Evolutionary conservation across 2,888 invertebrate species (phyloP), one percentile per base, ranked within the genome.

Genomic region (Mactromeris polynyma): DNA sequence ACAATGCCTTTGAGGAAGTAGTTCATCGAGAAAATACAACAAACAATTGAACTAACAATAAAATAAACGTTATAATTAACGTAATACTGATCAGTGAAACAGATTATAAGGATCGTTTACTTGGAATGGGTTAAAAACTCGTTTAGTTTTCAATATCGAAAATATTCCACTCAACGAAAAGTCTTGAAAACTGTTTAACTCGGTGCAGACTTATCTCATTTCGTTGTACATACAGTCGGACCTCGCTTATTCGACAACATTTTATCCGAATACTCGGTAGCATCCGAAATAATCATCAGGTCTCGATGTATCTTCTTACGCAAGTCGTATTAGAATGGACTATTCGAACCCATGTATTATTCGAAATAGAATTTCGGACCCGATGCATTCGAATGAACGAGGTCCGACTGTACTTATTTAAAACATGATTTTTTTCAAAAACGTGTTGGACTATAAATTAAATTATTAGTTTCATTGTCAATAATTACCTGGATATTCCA

Each of bases 51-150:
- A 36, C 17, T 73, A 73, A 73, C 73, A 73, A 73, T 36, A 73
- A 73, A 33, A 33, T 33, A 33, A 33, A 33, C 17, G 4, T 36
- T 73, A 31, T 33, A 6, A 3, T 73, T 73, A 73, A 73, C 33
- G 9, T 73, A 73, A 73, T 73, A 73, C 73, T 73, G 73, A 36
- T 73, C 73, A 11, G 73, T 19, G 73, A 73, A 73, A 36, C 17
- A 73, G 33, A n/a, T 64, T 64, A 26, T 73, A n/a, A n/a, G 73
- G 36, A n/a, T n/a, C 36, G 19, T 4, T 73, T 73, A 7, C n/a
- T 33, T 33, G 17, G 0, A 33, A 73, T 33, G 31, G 73, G 36
- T 33, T 36, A 19, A 73, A 33, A 36, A 73, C 36, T 73, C 73
- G 26, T 21, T 11, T 17, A 1, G 31, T 36, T 73, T 33, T 33